These are phyloP conservation scores for Phortica magna DNA, from an alignment of 2,888 invertebrate genomes.

Conservation along the genomic window DNA sequence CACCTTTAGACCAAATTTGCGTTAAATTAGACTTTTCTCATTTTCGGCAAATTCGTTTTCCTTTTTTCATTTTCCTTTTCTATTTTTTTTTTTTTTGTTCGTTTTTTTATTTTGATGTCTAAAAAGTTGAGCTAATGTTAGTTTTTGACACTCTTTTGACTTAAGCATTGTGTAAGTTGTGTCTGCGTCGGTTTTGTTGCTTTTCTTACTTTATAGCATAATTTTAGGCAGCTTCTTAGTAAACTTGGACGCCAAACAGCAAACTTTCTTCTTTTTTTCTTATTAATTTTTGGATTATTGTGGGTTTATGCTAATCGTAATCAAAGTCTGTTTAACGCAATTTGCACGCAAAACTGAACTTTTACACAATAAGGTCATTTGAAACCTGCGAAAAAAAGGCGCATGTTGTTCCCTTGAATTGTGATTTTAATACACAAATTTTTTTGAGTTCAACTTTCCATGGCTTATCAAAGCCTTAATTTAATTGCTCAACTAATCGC, in stretches of 20 bases:
- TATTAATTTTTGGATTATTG: background rate
- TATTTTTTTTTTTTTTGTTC: background rate
- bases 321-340: slow-evolving; percentile 2
- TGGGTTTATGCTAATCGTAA: slow-evolving; percentile 10
- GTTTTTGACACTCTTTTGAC: background rate
- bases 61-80: background rate
- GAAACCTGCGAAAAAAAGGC: background rate
- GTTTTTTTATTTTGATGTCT: background rate
- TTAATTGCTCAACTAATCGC: slow-evolving; percentile 19
- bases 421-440: background rate
- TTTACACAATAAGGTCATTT: background rate
- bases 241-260: slow-evolving; percentile 11
- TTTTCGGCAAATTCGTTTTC: slow-evolving; percentile 5
- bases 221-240: background rate
- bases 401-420: background rate
- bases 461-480: background rate
- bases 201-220: background rate
- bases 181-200: background rate
- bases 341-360: background rate
- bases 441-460: background rate
- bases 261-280: background rate
- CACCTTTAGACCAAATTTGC: slow-evolving; percentile 12
- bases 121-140: slow-evolving; percentile 2
- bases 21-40: slow-evolving; percentile 19
- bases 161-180: background rate